phyloP scores from a whole-genome alignment of 53 echinoderm and acorn worm genomes.

The Mesocentrotus franciscanus region DNA sequence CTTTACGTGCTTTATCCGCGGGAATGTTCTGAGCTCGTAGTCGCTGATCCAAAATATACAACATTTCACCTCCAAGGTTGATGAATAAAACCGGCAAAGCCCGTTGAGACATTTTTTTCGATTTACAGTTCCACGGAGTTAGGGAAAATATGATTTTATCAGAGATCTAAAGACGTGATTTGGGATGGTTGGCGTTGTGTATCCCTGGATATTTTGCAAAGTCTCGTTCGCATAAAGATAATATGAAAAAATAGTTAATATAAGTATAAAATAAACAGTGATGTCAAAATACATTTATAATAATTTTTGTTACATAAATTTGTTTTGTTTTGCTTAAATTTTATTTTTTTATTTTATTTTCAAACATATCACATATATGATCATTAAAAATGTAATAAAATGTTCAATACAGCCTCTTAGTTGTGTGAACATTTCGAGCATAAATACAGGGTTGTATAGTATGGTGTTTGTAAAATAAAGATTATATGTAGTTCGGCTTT shows the following conservation, averaged over 20 bases:
- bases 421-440: not conserved
- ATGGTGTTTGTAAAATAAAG: not conserved
- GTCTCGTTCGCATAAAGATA: not conserved
- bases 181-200: not conserved
- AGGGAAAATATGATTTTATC: not conserved
- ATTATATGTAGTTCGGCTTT: not conserved
- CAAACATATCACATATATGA: not conserved
- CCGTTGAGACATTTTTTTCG: slow-evolving; percentile 83
- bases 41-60: slow-evolving; percentile 96
- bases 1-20: slow-evolving; percentile 88
- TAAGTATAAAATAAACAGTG: not conserved
- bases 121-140: not conserved
- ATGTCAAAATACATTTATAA: not conserved
- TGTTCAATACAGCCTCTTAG: not conserved
- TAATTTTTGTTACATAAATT: not conserved
- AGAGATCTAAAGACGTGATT: not conserved
- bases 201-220: slow-evolving; percentile 30
- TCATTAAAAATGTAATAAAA: not conserved
- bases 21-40: slow-evolving; percentile 96
- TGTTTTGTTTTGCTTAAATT: not conserved
- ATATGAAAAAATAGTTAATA: not conserved
- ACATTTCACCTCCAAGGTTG: slow-evolving; percentile 97
- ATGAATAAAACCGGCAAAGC: slow-evolving; percentile 91
- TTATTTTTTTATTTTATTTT: not conserved
- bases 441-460: not conserved